Percentiles rank a stretch among this genome's conserved stretches.
These are phyloP conservation scores for Trichonephila inaurata DNA, from an alignment of 1,140 invertebrate genomes.

Conservation along the genomic window DNA sequence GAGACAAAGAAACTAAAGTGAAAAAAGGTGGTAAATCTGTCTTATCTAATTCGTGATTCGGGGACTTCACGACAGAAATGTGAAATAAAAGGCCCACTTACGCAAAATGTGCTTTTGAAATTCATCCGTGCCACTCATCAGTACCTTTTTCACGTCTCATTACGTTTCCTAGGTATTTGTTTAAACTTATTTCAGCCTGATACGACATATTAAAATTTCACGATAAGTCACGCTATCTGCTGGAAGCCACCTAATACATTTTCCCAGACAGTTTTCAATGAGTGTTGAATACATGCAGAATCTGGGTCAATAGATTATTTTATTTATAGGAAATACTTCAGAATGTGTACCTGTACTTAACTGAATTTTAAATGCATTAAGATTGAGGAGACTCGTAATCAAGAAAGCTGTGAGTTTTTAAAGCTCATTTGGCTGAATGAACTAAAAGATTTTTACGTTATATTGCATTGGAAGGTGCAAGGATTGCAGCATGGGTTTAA, in stretches of 20 bases:
- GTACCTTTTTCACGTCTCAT: background rate
- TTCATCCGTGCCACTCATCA: background rate
- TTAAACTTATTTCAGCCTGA: constrained; percentile 27
- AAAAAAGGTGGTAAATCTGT: background rate
- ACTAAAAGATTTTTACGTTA: no score
- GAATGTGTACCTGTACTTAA: background rate
- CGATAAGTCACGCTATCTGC: constrained; percentile 11
- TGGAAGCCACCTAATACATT: background rate
- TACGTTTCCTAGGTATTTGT: constrained; percentile 38
- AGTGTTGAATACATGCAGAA: background rate
- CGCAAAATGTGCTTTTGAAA: background rate
- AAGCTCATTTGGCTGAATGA: no score
- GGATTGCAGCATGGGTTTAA: no score
- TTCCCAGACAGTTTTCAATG: background rate
- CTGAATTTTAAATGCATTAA: background rate
- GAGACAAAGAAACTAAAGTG: background rate
- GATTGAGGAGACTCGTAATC: no score
- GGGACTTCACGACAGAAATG: background rate
- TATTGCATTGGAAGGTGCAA: no score
- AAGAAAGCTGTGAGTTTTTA: no score
- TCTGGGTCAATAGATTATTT: background rate
- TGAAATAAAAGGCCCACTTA: background rate
- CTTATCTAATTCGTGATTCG: constrained; percentile 24
- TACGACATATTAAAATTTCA: background rate
- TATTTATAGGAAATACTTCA: background rate